Evolutionary conservation across 2,888 invertebrate species (phyloP).

Genomic region (Chrysolina oricalcia): DNA sequence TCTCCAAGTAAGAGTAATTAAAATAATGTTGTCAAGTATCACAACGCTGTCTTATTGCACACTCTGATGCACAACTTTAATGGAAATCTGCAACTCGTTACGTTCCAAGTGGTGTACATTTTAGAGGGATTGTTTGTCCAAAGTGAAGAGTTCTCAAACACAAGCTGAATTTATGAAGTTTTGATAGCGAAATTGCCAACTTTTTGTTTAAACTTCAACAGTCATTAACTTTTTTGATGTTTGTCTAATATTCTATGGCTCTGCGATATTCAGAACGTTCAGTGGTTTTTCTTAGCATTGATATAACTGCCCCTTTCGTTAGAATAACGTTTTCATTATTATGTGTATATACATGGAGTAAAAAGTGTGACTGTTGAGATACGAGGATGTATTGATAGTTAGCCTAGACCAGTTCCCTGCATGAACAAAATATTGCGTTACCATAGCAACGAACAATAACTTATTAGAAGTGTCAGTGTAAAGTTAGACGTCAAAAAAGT

Average conservation of each 20-base stretch:
- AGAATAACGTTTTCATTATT: no score
- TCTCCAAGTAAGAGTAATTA: neutral
- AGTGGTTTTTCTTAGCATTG: neutral
- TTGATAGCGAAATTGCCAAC: constrained; percentile 10
- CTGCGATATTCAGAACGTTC: neutral
- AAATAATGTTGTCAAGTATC: neutral
- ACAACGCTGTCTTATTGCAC: neutral
- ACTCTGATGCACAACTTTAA: constrained; percentile 5
- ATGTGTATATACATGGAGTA: no score
- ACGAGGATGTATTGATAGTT: no score
- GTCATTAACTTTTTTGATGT: constrained; percentile 8
- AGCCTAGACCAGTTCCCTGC: no score
- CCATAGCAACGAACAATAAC: no score
- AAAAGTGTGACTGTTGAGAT: no score
- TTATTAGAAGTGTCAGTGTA: no score
- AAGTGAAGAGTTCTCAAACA: constrained; percentile 13
- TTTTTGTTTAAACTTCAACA: neutral
- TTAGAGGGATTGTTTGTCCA: constrained; percentile 9
- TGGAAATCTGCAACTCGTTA: constrained; percentile 15
- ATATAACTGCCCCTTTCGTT: no score
- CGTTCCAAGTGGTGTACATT: neutral
- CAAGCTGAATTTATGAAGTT: constrained; percentile 16
- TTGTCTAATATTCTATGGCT: neutral
- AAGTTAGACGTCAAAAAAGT: no score
- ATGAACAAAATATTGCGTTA: no score